Evolutionary conservation across 2,113 vertebrate genomes (phyloP).

Genomic region (Trochalopteron elliotii): DNA sequence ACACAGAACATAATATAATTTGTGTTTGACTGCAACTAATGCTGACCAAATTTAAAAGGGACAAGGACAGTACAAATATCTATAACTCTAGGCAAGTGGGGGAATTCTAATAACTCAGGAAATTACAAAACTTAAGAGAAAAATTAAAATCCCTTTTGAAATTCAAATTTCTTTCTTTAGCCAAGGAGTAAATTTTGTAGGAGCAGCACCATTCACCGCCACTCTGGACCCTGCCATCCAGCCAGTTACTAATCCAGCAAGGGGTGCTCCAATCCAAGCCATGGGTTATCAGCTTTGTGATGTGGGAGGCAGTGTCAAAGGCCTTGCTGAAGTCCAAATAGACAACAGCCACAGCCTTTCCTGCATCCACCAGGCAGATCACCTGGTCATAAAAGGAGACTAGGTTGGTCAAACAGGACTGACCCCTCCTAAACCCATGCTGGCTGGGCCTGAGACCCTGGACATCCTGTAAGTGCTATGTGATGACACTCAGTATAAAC

Average conservation of each 20-base stretch:
- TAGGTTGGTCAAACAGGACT: neutral
- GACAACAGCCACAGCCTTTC: neutral
- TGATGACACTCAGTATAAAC: neutral
- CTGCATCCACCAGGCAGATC: accelerated
- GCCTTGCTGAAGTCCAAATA: neutral
- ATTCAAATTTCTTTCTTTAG: neutral
- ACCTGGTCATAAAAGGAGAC: neutral
- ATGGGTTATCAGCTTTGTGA: neutral
- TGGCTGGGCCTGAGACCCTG: neutral
- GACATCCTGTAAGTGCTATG: neutral
- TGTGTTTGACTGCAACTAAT: neutral
- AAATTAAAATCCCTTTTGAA: neutral
- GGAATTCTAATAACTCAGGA: neutral
- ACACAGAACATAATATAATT: neutral
- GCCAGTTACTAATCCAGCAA: neutral
- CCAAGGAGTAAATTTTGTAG: neutral
- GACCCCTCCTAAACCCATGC: accelerated
- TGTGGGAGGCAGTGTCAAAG: neutral
- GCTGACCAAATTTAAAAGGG: neutral
- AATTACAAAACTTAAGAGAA: neutral
- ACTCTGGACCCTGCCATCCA: neutral
- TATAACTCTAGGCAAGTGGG: neutral
- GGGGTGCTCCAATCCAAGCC: neutral
- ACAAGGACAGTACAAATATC: neutral
- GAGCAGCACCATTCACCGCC: accelerated